phyloP scores from a whole-genome alignment of 2,888 invertebrate genomes.

The Mythimna pallens region DNA sequence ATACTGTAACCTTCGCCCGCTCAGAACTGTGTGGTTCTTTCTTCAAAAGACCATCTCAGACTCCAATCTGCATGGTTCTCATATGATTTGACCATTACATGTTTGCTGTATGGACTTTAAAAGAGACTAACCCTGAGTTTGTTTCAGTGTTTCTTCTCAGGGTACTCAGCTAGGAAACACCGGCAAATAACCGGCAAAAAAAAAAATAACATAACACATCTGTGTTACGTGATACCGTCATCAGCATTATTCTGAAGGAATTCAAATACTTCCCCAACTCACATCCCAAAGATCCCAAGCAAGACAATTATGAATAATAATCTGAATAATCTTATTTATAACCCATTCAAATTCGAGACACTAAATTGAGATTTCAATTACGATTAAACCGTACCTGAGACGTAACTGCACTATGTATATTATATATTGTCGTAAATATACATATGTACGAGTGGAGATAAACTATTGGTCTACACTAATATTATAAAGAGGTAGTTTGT shows the following conservation, averaged over 20 bases:
- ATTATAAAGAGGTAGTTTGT: no score
- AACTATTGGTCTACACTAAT: conserved; percentile 20
- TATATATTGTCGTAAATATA: conserved; percentile 23
- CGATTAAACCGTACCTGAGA: conserved; percentile 55
- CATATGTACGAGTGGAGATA: conserved; percentile 20
- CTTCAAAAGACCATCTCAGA: no score
- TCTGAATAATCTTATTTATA: conserved; percentile 56
- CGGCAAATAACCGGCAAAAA: no score
- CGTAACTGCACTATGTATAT: conserved; percentile 37
- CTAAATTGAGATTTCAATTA: conserved; percentile 62
- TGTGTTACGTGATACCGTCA: conserved; percentile 21
- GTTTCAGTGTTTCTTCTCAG: no score
- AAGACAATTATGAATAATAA: conserved; percentile 51
- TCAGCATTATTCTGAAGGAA: conserved; percentile 5
- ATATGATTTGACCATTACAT: no score
- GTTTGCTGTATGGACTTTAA: no score
- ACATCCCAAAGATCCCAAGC: conserved; percentile 17
- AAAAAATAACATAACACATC: not conserved
- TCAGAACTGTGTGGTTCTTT: no score
- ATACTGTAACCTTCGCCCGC: no score
- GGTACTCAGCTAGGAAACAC: no score
- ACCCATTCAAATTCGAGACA: conserved; percentile 55
- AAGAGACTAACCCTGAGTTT: no score
- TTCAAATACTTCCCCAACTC: conserved; percentile 21
- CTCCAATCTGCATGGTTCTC: no score